These are phyloP conservation scores for Oscheius sp. DNA, from an alignment of 2,888 invertebrate genomes.

Conservation along the genomic window DNA sequence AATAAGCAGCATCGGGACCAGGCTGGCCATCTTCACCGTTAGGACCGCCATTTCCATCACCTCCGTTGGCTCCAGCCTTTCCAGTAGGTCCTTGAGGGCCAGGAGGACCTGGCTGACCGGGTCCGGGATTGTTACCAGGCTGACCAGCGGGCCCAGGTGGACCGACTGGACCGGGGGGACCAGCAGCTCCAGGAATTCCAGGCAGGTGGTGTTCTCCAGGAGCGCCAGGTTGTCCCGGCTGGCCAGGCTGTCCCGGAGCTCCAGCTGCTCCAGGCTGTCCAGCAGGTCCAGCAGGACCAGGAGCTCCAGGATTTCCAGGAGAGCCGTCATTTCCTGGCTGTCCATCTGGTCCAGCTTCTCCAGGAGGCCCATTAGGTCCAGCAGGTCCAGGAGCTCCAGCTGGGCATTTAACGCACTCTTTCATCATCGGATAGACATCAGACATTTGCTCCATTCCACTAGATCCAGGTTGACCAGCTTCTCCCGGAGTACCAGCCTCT, in stretches of 20 bases:
- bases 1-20: slow-evolving; percentile 22
- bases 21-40: slow-evolving; percentile 6
- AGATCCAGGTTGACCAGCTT: slow-evolving; percentile 1
- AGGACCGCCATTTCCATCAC: background rate
- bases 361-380: slow-evolving; percentile 34
- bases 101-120: slow-evolving; percentile 30
- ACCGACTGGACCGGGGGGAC: slow-evolving; percentile 25
- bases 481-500: slow-evolving; percentile 9
- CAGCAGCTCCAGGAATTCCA: slow-evolving; percentile 43
- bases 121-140: slow-evolving; percentile 1
- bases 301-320: slow-evolving; percentile 42
- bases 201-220: slow-evolving; percentile 45
- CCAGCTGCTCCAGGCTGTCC: slow-evolving; percentile 49
- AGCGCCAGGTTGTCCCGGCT: slow-evolving; percentile 43
- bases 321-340: slow-evolving; percentile 41
- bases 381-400: slow-evolving; percentile 48
- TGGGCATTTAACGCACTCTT: slow-evolving; percentile 32
- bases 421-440: slow-evolving; percentile 22
- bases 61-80: slow-evolving; percentile 26
- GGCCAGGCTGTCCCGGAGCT: slow-evolving; percentile 44
- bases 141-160: slow-evolving; percentile 26
- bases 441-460: slow-evolving; percentile 17
- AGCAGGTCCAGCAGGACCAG: slow-evolving; percentile 41
- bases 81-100: slow-evolving; percentile 36
- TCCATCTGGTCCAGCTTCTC: slow-evolving; percentile 49